Conservation (phyloP, 2,888 invertebrate genomes). For the Scaptodrosophila latifasciaeformis region DNA sequence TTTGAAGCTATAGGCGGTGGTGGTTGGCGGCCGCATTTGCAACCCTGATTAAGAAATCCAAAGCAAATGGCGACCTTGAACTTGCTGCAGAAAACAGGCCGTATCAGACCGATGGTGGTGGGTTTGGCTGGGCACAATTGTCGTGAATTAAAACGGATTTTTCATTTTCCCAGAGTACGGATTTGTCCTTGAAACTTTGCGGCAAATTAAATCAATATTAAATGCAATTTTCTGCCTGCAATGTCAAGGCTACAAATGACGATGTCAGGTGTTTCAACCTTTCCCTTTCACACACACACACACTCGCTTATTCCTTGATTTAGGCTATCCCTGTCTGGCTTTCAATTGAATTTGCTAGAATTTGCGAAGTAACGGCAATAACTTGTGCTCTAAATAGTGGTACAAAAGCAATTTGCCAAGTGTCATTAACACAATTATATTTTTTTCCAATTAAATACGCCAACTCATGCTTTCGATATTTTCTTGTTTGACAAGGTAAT, state of each 20-base stretch:
- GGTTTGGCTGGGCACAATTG: not conserved
- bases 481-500: too few relatives aligned
- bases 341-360: conserved; percentile 15
- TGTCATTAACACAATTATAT: too few relatives aligned
- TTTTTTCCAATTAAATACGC: too few relatives aligned
- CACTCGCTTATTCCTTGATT: not conserved
- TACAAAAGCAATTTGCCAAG: too few relatives aligned
- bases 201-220: conserved; percentile 59
- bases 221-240: conserved; percentile 40
- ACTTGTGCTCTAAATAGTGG: too few relatives aligned
- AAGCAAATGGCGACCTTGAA: conserved; percentile 43
- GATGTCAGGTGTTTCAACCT: conserved; percentile 5
- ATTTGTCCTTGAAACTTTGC: conserved; percentile 32
- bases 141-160: not conserved
- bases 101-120: too few relatives aligned
- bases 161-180: not conserved
- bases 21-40: not conserved
- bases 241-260: conserved; percentile 26
- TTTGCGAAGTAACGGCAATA: too few relatives aligned
- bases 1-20: not conserved
- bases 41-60: not conserved
- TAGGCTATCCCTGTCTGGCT: conserved; percentile 13
- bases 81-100: too few relatives aligned
- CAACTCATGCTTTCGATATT: too few relatives aligned
- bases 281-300: not conserved